A percentile compares a stretch with the other conserved stretches of the same genome.
These are phyloP conservation scores for Rhagophthalmus giganteus DNA, from an alignment of 2,888 invertebrate genomes.

Conservation along the genomic window DNA sequence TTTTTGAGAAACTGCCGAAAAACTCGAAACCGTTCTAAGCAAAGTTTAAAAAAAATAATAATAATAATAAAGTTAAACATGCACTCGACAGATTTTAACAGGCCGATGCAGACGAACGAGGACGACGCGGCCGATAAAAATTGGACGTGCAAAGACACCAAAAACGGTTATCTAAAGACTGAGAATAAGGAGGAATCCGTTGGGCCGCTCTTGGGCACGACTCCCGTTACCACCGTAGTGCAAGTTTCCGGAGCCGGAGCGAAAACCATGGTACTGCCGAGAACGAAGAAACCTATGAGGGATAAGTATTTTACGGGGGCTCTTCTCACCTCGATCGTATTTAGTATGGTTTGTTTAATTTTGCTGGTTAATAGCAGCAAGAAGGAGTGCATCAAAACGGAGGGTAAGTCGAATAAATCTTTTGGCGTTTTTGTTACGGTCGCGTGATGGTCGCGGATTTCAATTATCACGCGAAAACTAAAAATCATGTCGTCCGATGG, in stretches of 20 bases:
- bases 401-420: no score
- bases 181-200: constrained; percentile 35
- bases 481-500: no score
- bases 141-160: constrained; percentile 40
- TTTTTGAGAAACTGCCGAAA: neutral
- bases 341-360: constrained; percentile 45
- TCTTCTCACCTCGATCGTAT: constrained; percentile 45
- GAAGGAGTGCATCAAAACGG: constrained; percentile 36
- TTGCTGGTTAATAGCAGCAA: constrained; percentile 43
- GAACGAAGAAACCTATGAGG: constrained; percentile 35
- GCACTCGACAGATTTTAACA: constrained; percentile 36
- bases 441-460: no score
- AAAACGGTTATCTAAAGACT: constrained; percentile 46
- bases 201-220: constrained; percentile 38
- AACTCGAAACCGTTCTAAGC: neutral
- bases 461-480: no score
- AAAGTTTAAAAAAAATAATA: no score
- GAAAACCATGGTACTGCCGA: constrained; percentile 48
- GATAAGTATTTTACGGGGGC: constrained; percentile 48
- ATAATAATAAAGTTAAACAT: no score
- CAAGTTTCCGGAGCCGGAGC: constrained; percentile 50
- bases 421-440: no score
- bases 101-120: constrained; percentile 42
- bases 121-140: constrained; percentile 39
- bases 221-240: constrained; percentile 46